Evolutionary conservation across 2,888 invertebrate species (phyloP), one percentile per base, ranked within the genome.

Genomic region (Metallyticus violacea): DNA sequence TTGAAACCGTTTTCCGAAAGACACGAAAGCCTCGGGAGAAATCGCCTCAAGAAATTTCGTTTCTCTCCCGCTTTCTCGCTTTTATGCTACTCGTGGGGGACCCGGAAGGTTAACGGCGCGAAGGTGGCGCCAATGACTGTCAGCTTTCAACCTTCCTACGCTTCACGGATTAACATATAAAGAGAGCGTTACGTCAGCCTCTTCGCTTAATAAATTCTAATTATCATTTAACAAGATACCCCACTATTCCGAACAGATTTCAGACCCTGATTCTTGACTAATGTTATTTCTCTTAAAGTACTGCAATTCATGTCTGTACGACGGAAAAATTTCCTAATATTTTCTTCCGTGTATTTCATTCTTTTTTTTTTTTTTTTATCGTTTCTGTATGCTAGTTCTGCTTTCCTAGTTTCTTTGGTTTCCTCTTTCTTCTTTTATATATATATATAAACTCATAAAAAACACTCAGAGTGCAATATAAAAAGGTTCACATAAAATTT

Each of bases 1-100:
- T 81, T 7, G 30, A 30, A 81, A 25, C 25, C 81, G 30, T 81
- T 81, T 82, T 82, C 26, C 27, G 76, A 81, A 82, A 76, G 28
- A 15, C 25, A 28, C 76, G 76, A 26, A 82, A 76, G 26, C 76
- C 82, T 30, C 82, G 26, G 27, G 82, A 82, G 82, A 82, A 82
- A 82, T 82, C 82, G 82, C 82, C 82, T 82, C 82, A 82, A 82
- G 82, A 76, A 62, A 82, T 82, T 82, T 26, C 76, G 82, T 82
- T 82, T 82, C 62, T 76, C 62, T 62, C 22, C 40, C 40, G 22
- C 40, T 62, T 15, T 4, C 15, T 62, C 40, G 40, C 40, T 62
- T 62, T 62, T 62, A 62, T 62, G 40, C 40, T 62, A 62, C 40
- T 62, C 40, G 40, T 62, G 40, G 40, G 40, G 40, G 40, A 62